Evolutionary conservation across 2,113 vertebrate genomes (phyloP).

Genomic region (Bubalus kerabau): DNA sequence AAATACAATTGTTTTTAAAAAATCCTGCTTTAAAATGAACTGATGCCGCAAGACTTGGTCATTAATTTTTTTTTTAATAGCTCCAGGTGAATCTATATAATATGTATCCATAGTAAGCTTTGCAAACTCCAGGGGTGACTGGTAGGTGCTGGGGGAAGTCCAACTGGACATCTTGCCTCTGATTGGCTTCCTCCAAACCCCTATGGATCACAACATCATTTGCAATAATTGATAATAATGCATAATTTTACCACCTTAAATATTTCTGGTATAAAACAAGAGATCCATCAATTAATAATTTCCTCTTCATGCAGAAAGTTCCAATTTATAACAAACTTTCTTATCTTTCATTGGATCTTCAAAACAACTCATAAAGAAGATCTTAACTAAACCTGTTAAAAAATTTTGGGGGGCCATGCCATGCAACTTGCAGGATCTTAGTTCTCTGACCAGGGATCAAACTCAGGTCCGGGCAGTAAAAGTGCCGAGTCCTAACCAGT

Average conservation of each 20-base stretch:
- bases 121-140: background rate
- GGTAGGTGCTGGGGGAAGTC: background rate
- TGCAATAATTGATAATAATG: background rate
- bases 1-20: background rate
- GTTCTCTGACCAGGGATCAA: background rate
- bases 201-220: background rate
- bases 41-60: background rate
- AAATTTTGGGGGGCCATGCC: fast-evolving
- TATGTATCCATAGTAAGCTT: background rate
- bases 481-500: background rate
- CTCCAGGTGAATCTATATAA: background rate
- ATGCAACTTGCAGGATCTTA: background rate
- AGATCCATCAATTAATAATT: background rate
- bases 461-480: background rate
- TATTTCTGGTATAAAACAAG: background rate
- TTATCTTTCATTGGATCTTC: background rate
- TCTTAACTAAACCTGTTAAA: background rate
- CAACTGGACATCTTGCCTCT: background rate
- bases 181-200: background rate
- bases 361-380: background rate
- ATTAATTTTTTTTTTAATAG: background rate
- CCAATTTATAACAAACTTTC: background rate
- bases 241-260: background rate
- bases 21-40: background rate
- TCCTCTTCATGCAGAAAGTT: background rate